Evolutionary conservation across 2,113 vertebrate species (phyloP).

Genomic region (Jacana jacana): DNA sequence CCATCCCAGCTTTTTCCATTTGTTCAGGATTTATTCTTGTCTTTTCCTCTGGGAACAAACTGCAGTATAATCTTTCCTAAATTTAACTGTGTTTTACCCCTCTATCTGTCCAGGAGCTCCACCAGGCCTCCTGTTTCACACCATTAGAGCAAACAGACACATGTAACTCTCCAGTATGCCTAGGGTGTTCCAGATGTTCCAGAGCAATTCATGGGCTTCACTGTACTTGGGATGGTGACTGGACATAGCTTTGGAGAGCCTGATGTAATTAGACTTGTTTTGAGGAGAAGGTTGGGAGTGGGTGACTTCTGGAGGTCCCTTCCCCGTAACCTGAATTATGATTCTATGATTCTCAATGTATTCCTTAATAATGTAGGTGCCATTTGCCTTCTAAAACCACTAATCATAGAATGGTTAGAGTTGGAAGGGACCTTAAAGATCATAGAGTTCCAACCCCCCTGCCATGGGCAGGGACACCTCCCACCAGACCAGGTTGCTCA

Average conservation of each 20-base stretch:
- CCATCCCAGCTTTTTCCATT: background rate
- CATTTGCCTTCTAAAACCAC: conserved; percentile 27
- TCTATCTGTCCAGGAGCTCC: background rate
- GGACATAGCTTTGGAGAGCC: background rate
- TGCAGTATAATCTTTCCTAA: background rate
- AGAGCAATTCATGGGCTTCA: background rate
- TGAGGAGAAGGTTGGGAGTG: background rate
- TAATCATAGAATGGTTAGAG: no score
- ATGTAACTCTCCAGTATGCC: background rate
- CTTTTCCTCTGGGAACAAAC: background rate
- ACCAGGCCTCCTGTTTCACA: background rate
- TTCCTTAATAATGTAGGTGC: background rate
- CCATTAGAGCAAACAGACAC: background rate
- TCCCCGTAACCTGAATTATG: background rate
- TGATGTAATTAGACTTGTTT: background rate
- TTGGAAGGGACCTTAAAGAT: no score
- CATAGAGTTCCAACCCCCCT: no score
- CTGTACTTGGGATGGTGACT: background rate
- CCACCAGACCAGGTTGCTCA: no score
- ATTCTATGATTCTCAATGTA: background rate
- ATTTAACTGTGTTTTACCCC: background rate
- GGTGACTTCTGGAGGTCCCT: background rate
- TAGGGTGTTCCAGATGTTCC: background rate
- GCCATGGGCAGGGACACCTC: no score
- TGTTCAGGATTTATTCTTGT: background rate